Evolutionary conservation across 2,797 vertebrate genomes (phyloP).

Genomic region (Thamnophis elegans): DNA sequence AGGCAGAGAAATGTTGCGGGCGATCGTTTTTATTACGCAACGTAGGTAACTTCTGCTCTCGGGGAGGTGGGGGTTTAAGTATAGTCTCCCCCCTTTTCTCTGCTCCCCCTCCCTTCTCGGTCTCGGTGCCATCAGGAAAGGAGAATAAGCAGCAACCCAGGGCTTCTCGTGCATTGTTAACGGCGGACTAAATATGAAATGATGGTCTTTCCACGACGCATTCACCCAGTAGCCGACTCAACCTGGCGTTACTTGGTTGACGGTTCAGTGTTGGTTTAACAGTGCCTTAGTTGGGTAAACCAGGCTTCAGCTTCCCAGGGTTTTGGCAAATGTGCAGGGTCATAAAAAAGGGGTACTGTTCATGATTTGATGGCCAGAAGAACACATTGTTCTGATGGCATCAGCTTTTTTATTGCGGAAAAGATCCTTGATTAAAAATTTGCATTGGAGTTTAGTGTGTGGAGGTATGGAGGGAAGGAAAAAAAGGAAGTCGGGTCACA

Average conservation of each 20-base stretch:
- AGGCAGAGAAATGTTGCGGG: neutral
- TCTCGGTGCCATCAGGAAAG: neutral
- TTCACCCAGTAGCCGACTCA: neutral
- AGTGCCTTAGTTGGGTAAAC: neutral
- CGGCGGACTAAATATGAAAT: neutral
- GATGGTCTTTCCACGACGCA: neutral
- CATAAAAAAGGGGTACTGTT: neutral
- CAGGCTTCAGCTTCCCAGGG: neutral
- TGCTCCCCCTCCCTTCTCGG: too few relatives aligned
- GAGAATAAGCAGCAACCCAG: neutral
- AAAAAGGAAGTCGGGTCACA: neutral
- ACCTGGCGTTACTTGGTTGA: neutral
- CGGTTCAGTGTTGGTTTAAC: neutral
- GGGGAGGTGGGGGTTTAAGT: neutral
- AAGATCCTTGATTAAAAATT: neutral
- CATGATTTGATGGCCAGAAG: neutral
- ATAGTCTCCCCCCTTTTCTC: neutral
- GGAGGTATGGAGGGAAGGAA: too few relatives aligned
- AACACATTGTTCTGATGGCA: neutral
- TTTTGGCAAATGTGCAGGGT: neutral
- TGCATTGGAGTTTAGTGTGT: neutral
- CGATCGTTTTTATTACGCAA: neutral
- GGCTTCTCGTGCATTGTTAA: neutral
- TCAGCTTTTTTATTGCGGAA: neutral
- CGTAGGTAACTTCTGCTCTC: neutral